phyloP scores from a whole-genome alignment of 2,888 invertebrate species.

The Microplitis deprimator region DNA sequence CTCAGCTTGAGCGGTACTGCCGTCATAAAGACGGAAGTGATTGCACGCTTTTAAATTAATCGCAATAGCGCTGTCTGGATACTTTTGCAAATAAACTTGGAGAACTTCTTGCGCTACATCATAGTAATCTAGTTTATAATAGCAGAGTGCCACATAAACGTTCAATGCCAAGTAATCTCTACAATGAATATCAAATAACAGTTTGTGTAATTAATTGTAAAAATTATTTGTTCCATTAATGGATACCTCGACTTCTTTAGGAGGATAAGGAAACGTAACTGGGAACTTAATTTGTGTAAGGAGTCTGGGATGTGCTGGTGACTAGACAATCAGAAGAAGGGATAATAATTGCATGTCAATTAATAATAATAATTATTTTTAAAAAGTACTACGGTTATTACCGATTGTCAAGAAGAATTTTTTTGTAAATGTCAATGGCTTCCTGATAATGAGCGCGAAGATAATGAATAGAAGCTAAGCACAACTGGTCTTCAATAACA shows the following conservation, averaged over 20 bases:
- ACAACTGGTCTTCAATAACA: conserved; percentile 93
- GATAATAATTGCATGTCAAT: not conserved
- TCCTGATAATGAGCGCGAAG: conserved; percentile 97
- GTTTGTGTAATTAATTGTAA: conserved; percentile 10
- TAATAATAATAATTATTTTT: conserved; percentile 20
- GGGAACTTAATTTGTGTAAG: not conserved
- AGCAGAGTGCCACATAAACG: conserved; percentile 97
- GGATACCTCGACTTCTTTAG: conserved; percentile 42
- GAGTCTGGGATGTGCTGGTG: not conserved
- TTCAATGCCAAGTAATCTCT: conserved; percentile 94
- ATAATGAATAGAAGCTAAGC: conserved; percentile 96
- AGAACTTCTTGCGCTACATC: conserved; percentile 98
- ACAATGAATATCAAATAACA: conserved; percentile 58
- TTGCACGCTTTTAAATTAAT: conserved; percentile 93
- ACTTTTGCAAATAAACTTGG: conserved; percentile 91
- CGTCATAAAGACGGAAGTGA: conserved; percentile 90
- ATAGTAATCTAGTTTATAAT: conserved; percentile 98
- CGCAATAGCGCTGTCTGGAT: conserved; percentile 94
- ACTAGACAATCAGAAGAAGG: not conserved
- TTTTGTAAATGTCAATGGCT: conserved; percentile 98
- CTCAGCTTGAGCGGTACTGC: conserved; percentile 94
- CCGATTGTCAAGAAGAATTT: conserved; percentile 92
- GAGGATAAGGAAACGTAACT: conserved; percentile 20
- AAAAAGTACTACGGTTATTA: conserved; percentile 63
- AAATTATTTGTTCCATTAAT: not conserved